Evolutionary conservation across 2,888 invertebrate genomes (phyloP).

Genomic region (Dolomedes plantarius): DNA sequence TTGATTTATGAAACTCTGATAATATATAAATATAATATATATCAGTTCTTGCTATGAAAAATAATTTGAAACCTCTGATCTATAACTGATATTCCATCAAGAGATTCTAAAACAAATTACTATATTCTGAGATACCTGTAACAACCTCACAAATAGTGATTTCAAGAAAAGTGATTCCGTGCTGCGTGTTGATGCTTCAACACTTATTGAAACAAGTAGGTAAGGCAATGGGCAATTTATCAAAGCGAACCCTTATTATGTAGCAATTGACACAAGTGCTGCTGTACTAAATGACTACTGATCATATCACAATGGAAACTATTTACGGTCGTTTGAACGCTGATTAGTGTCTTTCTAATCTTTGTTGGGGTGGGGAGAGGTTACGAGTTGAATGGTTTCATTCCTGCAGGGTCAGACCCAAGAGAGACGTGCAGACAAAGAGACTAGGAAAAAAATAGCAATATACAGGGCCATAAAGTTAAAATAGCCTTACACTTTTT

Average conservation of each 20-base stretch:
- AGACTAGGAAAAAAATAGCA: neutral
- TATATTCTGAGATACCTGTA: no score
- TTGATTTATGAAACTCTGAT: no score
- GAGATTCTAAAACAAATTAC: no score
- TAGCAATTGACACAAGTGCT: neutral
- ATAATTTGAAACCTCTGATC: no score
- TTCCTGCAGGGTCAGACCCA: neutral
- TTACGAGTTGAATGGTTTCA: neutral
- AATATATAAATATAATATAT: no score
- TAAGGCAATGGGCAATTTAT: neutral
- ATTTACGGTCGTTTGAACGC: neutral
- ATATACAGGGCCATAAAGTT: constrained; percentile 15
- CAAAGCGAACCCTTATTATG: neutral
- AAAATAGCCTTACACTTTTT: constrained; percentile 22
- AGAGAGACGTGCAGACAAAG: neutral
- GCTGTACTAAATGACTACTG: neutral
- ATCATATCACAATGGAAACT: neutral
- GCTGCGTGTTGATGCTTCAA: no score
- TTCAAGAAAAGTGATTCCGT: no score
- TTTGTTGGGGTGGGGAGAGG: neutral
- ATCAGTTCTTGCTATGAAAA: no score
- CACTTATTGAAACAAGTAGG: no score
- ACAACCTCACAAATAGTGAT: no score
- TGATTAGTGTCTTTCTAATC: neutral
- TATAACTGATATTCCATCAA: no score